A percentile compares a stretch with the other conserved stretches of the same genome.
Evolutionary conservation across 1,140 invertebrate species (phyloP).

Genomic region (Gryon sp.): DNA sequence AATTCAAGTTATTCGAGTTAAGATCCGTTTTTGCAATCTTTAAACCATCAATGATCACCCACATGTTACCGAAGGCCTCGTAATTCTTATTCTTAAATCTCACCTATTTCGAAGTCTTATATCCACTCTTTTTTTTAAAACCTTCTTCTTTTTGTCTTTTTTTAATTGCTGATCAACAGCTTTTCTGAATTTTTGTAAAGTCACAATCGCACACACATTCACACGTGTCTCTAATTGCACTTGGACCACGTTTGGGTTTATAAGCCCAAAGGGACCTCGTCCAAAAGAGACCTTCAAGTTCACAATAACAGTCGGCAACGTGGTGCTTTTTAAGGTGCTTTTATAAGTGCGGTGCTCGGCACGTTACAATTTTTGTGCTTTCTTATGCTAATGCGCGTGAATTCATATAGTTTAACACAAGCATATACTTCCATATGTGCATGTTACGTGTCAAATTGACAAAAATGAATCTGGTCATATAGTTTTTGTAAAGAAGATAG

Average conservation of each 20-base stretch:
- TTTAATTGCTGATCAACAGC: neutral
- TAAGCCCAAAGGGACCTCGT: conserved; percentile 16
- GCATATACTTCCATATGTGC: conserved; percentile 52
- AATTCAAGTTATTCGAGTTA: neutral
- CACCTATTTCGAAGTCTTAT: conserved; percentile 51
- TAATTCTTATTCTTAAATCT: conserved; percentile 31
- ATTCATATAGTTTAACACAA: conserved; percentile 35
- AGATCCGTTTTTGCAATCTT: neutral
- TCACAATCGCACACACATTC: conserved; percentile 72
- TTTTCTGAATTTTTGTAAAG: no score
- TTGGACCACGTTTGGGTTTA: conserved; percentile 52
- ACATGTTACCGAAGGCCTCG: conserved; percentile 29
- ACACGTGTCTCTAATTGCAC: conserved; percentile 62
- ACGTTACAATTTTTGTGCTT: conserved; percentile 70
- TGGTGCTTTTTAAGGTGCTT: conserved; percentile 68
- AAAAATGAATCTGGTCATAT: neutral
- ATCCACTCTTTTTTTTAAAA: neutral
- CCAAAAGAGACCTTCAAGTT: conserved; percentile 38
- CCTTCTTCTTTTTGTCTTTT: neutral
- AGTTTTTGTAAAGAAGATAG: conserved; percentile 6
- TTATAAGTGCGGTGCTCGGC: conserved; percentile 72
- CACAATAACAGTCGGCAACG: conserved; percentile 67
- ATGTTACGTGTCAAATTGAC: conserved; percentile 23
- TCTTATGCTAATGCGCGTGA: conserved; percentile 53
- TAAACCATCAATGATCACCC: conserved; percentile 39